Evolutionary conservation across 2,113 vertebrate genomes (phyloP).

Genomic region (Cariama cristata): DNA sequence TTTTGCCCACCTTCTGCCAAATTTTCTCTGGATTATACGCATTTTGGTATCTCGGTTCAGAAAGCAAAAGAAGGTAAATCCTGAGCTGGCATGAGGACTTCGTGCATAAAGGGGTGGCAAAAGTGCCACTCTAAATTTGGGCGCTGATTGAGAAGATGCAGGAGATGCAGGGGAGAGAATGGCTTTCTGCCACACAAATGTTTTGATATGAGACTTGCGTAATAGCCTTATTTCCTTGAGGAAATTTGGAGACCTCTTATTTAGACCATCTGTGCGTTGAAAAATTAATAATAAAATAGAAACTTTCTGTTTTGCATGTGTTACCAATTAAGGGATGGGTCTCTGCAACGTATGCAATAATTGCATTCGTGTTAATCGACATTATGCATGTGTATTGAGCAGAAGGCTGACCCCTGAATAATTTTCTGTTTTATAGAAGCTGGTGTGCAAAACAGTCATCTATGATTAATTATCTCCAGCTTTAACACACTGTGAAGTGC

Average conservation of each 20-base stretch:
- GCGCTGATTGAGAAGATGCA: background rate
- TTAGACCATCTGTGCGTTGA: background rate
- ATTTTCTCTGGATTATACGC: background rate
- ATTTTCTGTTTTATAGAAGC: background rate
- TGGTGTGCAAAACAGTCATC: background rate
- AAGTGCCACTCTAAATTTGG: background rate
- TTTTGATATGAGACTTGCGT: background rate
- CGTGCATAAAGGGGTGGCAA: background rate
- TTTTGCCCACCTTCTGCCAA: slow-evolving; percentile 25
- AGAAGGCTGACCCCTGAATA: background rate
- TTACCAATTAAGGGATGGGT: background rate
- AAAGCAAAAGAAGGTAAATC: background rate
- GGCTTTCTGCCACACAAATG: background rate
- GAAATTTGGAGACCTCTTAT: background rate
- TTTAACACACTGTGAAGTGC: background rate
- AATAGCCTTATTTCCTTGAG: background rate
- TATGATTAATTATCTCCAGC: background rate
- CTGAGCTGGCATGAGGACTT: background rate
- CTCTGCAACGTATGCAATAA: background rate
- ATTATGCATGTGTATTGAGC: background rate
- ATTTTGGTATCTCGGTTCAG: background rate
- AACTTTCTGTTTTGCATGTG: slow-evolving; percentile 12
- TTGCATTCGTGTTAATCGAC: background rate
- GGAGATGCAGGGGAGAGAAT: background rate
- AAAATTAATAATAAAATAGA: slow-evolving; percentile 11